phyloP scores from a whole-genome alignment of 2,888 invertebrate species.

The Philhelius pedissequus region DNA sequence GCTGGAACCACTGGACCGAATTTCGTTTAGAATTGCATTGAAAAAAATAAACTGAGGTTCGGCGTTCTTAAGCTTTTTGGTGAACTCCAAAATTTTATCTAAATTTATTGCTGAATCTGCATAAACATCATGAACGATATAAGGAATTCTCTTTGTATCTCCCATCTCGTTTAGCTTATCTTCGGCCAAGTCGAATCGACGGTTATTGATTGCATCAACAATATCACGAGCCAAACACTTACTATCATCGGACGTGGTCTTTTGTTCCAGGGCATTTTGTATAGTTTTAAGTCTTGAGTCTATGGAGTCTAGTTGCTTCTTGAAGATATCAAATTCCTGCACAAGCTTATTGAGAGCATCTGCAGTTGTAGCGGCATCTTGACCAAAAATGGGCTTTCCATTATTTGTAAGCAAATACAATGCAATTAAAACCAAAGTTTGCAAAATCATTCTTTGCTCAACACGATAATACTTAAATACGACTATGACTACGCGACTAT shows the following conservation, averaged over 20 bases:
- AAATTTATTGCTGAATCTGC: conserved; percentile 1
- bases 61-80: neutral
- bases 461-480: neutral
- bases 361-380: neutral
- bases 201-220: conserved; percentile 3
- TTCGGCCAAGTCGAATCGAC: conserved; percentile 1
- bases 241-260: neutral
- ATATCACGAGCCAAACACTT: conserved; percentile 9
- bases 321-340: conserved; percentile 19
- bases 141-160: neutral
- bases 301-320: conserved; percentile 1
- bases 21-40: conserved; percentile 17
- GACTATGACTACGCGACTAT: neutral
- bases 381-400: neutral
- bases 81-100: conserved; percentile 14
- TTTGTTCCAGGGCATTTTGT: neutral
- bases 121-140: conserved; percentile 20
- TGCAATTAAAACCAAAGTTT: neutral
- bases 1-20: neutral
- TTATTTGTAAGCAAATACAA: neutral
- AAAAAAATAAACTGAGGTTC: neutral
- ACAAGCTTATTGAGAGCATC: neutral
- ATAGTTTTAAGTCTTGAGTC: neutral
- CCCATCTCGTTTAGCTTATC: conserved; percentile 1
- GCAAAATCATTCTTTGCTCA: neutral